Percentiles rank a stretch among this genome's conserved stretches.
phyloP scores from a whole-genome alignment of 2,888 invertebrate species.

The Cephus pulcher region DNA sequence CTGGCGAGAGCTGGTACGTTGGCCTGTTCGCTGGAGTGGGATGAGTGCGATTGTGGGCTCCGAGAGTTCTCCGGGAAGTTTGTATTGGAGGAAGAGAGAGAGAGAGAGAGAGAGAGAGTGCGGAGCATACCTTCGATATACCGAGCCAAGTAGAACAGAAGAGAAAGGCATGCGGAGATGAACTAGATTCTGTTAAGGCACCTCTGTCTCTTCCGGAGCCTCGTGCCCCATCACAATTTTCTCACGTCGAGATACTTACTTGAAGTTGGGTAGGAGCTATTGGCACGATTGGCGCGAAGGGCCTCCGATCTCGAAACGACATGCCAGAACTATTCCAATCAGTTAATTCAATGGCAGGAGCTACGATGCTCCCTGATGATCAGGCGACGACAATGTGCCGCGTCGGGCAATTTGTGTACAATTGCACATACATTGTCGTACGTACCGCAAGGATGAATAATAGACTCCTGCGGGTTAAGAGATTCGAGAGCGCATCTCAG shows the following conservation, averaged over 20 bases:
- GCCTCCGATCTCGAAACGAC: too few relatives aligned
- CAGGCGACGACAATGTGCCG: not conserved
- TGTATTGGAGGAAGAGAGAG: not conserved
- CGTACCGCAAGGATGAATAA: too few relatives aligned
- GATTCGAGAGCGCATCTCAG: too few relatives aligned
- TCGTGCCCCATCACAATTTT: conserved; percentile 24
- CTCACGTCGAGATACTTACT: conserved; percentile 12
- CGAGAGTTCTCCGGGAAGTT: not conserved
- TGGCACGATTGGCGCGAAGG: not conserved
- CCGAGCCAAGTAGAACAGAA: conserved; percentile 64
- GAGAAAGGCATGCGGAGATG: conserved; percentile 65
- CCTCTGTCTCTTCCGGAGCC: conserved; percentile 31
- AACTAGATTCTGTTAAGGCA: conserved; percentile 58
- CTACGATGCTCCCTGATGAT: too few relatives aligned
- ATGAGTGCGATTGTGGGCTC: too few relatives aligned
- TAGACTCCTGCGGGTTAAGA: too few relatives aligned
- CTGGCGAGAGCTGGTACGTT: too few relatives aligned
- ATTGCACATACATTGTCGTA: too few relatives aligned
- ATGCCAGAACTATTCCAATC: too few relatives aligned
- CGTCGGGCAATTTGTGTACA: too few relatives aligned
- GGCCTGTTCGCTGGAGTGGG: too few relatives aligned
- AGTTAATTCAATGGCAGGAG: too few relatives aligned
- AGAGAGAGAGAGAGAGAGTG: not conserved
- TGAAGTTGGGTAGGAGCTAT: not conserved
- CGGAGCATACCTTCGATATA: not conserved